Evolutionary conservation across 2,888 invertebrate species (phyloP).

Genomic region (Marasmarcha lunaedactyla): DNA sequence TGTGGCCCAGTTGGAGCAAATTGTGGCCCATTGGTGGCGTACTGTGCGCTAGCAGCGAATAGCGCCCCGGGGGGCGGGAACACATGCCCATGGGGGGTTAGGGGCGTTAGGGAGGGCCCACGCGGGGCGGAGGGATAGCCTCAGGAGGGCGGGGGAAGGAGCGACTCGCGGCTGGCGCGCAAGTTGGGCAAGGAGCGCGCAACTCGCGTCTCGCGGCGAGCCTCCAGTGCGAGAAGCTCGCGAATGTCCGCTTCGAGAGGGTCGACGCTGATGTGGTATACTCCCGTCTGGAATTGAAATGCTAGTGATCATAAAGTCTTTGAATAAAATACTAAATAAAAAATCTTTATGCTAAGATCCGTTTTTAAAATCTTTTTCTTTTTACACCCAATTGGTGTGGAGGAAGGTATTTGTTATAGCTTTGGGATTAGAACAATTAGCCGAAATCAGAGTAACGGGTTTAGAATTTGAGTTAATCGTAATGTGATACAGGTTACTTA

Average conservation of each 20-base stretch:
- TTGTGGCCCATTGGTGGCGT: no score
- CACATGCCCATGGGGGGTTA: constrained; percentile 62
- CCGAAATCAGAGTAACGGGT: no score
- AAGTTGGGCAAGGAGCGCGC: constrained; percentile 76
- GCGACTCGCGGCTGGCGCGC: constrained; percentile 75
- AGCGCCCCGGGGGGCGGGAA: constrained; percentile 35
- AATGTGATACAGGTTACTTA: no score
- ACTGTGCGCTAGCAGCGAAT: constrained; percentile 17
- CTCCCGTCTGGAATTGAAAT: constrained; percentile 30
- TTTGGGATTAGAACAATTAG: no score
- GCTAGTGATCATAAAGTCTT: no score
- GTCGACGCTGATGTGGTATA: constrained; percentile 61
- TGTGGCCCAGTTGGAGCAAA: no score
- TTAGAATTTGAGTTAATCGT: no score
- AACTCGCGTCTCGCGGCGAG: constrained; percentile 53
- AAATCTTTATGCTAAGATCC: no score
- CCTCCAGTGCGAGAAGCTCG: constrained; percentile 57
- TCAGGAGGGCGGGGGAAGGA: constrained; percentile 47
- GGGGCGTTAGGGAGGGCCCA: constrained; percentile 17
- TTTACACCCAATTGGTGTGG: no score
- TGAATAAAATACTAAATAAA: no score
- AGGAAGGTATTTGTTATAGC: no score
- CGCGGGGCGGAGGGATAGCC: constrained; percentile 28
- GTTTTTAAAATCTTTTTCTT: no score
- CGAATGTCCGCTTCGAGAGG: constrained; percentile 57